phyloP scores from a whole-genome alignment of 1,140 invertebrate species.

The Helicoverpa armigera region DNA sequence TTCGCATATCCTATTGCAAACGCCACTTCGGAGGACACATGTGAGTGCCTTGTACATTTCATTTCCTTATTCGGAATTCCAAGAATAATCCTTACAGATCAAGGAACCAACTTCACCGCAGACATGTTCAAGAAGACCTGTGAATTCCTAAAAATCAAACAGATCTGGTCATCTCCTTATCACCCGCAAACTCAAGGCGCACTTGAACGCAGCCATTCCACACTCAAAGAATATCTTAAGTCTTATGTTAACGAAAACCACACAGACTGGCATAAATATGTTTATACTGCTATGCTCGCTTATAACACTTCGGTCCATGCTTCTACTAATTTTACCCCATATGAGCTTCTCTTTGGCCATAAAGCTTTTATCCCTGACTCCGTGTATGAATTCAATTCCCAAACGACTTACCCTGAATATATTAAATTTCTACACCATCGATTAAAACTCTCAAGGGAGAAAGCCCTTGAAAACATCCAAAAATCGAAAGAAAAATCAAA shows the following conservation, averaged over 20 bases:
- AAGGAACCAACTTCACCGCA: background rate
- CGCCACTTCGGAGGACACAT: too few species aligned
- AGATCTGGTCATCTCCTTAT: constrained; percentile 22
- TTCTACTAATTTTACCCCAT: constrained; percentile 1
- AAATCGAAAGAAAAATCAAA: constrained; percentile 36
- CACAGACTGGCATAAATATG: background rate
- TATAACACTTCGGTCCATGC: background rate
- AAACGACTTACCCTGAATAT: background rate
- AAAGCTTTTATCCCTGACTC: background rate
- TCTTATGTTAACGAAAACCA: constrained; percentile 12
- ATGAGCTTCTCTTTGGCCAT: constrained; percentile 1
- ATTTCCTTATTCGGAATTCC: too few species aligned
- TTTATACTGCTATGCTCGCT: constrained; percentile 1
- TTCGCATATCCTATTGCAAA: too few species aligned
- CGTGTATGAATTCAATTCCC: background rate
- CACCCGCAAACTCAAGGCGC: constrained; percentile 35
- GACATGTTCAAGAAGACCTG: constrained; percentile 37
- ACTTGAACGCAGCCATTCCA: constrained; percentile 22
- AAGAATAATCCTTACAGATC: too few species aligned
- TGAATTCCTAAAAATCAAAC: constrained; percentile 22
- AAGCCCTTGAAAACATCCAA: constrained; percentile 20
- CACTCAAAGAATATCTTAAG: constrained; percentile 32
- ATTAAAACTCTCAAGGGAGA: background rate
- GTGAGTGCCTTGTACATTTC: too few species aligned
- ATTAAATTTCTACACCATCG: background rate